Base-by-base conservation (phyloP, 2,113 vertebrate genomes). In the Murina feae region DNA sequence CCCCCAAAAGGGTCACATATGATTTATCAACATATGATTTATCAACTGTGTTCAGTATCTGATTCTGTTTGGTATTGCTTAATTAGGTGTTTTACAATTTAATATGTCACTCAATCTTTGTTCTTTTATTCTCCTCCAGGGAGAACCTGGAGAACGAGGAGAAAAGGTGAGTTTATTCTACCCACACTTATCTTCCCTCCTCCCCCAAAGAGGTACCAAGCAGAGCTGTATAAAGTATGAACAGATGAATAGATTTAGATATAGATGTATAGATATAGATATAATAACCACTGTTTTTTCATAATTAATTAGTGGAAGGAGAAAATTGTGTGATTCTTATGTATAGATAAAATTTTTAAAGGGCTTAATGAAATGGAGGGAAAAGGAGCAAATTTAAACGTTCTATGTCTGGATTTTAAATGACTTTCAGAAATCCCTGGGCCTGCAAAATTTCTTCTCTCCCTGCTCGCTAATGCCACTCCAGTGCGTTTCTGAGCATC, bases 131-230 rank as follows among this genome's bases (percentile, higher is more conserved):
- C 23, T 60, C 53, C 53, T 55, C 98, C 97, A 99, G 99, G 99
- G 99, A 97, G 99, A 99, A 97, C 98, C 98, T 97, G 99, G 99
- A 98, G 99, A 99, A 86, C 98, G 44, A 97, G 99, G 99, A 98
- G 99, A 99, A 98, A 99, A 99, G 99, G 99, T 99, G 98, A 99
- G 18, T 17, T 86, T 91, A 49, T 97, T 86, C 58, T 95, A 30
- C 89, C 72, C 95, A 1, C 95, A 39, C 66, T 84, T 74, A 1
- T 84, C 75, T 96, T 0, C 0, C 8, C 55, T 9, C 23, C 10
- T 44, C 44, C 25, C 25, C 6, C 16, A 42, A 53, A 71, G 78
- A 84, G 17, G 9, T 74, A 39, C 28, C 39, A 68, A 74, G 21
- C 39, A 71, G 9, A 89, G 37, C 14, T 66, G 2, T 28, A n/a